Percentiles rank a stretch among this genome's conserved stretches.
Evolutionary conservation across 1,140 invertebrate species (phyloP).

Genomic region (Zelostemma sp.): DNA sequence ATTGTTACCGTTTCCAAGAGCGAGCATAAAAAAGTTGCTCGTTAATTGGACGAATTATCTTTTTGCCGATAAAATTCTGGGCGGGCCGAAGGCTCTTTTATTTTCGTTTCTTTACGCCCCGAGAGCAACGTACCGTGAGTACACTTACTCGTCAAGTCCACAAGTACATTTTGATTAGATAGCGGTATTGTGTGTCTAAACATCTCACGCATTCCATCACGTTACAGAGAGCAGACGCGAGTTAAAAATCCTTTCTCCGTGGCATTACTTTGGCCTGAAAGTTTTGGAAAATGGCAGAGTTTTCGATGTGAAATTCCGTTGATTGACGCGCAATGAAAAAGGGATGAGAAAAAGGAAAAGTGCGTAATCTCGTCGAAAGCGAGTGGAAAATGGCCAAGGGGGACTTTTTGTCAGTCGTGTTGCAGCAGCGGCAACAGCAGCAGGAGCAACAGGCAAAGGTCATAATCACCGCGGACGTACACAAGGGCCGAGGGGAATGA

Average conservation of each 20-base stretch:
- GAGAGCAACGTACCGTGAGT: background rate
- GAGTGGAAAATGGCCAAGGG: background rate
- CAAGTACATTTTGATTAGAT: constrained; percentile 9
- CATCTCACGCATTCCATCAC: constrained; percentile 48
- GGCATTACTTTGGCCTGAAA: background rate
- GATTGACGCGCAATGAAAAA: too few relatives aligned
- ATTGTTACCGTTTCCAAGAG: too few relatives aligned
- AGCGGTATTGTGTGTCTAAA: constrained; percentile 6
- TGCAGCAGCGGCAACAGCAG: too few relatives aligned
- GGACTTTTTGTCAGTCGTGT: constrained; percentile 41
- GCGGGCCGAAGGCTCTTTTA: background rate
- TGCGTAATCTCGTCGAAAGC: too few relatives aligned
- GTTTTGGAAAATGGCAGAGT: background rate
- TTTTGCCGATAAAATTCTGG: too few relatives aligned
- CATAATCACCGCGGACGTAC: constrained; percentile 3
- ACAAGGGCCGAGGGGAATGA: constrained; percentile 5
- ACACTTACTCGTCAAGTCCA: constrained; percentile 1
- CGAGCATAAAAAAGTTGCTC: too few relatives aligned
- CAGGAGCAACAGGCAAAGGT: too few relatives aligned
- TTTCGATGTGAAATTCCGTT: too few relatives aligned
- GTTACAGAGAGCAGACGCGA: constrained; percentile 28
- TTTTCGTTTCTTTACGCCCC: background rate
- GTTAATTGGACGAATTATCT: too few relatives aligned
- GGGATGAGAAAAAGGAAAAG: too few relatives aligned
- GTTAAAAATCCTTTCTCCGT: constrained; percentile 32